A percentile compares a stretch with the other conserved stretches of the same genome.
Conservation (phyloP, 2,797 vertebrate species). For the Sebastes reedi region DNA sequence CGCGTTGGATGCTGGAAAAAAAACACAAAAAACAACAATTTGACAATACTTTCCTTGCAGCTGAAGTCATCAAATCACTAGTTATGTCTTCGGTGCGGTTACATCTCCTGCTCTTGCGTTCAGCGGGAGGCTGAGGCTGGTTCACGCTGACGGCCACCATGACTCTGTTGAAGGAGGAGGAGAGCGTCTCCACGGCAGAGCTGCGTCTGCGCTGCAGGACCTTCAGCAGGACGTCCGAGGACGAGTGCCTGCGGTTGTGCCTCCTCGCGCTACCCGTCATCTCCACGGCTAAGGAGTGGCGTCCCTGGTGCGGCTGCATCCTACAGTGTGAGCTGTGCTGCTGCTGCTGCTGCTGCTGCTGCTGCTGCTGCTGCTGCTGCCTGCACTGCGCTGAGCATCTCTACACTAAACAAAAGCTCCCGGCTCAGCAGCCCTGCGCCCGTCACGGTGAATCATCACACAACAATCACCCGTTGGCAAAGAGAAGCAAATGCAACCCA, state of each 20-base stretch:
- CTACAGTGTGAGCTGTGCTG: not conserved
- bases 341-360: constrained; percentile 25
- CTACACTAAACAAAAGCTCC: constrained; percentile 2
- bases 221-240: constrained; percentile 80
- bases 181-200: constrained; percentile 84
- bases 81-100: constrained; percentile 61
- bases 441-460: constrained; percentile 58
- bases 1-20: constrained; percentile 75
- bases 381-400: not conserved
- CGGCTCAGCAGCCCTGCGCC: constrained; percentile 25
- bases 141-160: constrained; percentile 84
- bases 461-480: constrained; percentile 55
- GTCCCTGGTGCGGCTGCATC: constrained; percentile 68
- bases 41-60: not conserved
- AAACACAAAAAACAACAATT: not conserved
- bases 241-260: constrained; percentile 81
- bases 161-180: constrained; percentile 84
- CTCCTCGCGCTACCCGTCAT: constrained; percentile 75
- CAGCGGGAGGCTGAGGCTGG: constrained; percentile 63
- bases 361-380: constrained; percentile 22
- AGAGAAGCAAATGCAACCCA: constrained; percentile 67
- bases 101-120: constrained; percentile 79
- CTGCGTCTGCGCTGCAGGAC: constrained; percentile 78
- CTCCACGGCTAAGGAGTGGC: constrained; percentile 70
- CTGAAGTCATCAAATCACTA: not conserved